phyloP scores from a whole-genome alignment of 2,797 vertebrate species.

The Paramormyrops hopkinsi region DNA sequence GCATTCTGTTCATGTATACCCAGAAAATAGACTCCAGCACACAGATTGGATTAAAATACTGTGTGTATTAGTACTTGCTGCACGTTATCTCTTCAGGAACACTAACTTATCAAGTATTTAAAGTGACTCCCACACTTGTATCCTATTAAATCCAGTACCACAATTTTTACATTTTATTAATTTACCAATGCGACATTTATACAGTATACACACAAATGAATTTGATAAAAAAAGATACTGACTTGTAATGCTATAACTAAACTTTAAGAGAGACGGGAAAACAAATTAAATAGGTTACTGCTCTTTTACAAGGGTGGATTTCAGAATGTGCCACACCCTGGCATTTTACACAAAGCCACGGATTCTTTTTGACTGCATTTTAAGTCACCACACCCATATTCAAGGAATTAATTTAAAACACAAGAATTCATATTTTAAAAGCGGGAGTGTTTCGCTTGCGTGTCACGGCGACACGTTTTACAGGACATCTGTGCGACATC shows the following conservation, averaged over 20 bases:
- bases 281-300: slow-evolving; percentile 4
- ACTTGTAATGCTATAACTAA: background rate
- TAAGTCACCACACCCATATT: background rate
- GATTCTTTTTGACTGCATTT: slow-evolving; percentile 13
- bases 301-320: slow-evolving; percentile 4
- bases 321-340: slow-evolving; percentile 8
- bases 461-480: background rate
- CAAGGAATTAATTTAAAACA: background rate
- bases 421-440: background rate
- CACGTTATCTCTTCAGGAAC: background rate
- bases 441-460: background rate
- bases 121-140: background rate
- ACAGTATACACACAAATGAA: background rate
- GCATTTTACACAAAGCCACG: background rate
- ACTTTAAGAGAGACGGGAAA: background rate
- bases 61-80: background rate
- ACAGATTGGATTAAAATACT: background rate
- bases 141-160: background rate
- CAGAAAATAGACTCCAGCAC: background rate
- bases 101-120: background rate
- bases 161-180: background rate
- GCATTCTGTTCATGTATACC: background rate
- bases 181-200: background rate
- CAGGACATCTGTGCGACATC: background rate
- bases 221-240: background rate